Conservation (phyloP, 2,113 vertebrate species). For the Prolemur simus region DNA sequence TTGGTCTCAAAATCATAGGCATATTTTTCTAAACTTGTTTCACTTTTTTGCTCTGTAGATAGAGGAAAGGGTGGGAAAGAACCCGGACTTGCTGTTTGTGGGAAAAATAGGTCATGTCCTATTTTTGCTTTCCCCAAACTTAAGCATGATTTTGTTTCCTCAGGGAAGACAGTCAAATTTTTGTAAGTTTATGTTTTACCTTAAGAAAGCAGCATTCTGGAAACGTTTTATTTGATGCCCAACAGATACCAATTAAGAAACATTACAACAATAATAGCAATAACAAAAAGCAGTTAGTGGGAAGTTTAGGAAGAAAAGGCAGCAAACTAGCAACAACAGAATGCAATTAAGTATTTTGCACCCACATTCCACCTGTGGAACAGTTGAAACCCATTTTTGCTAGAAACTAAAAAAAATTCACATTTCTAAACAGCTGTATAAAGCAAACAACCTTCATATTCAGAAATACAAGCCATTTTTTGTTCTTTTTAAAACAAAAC, state of each 20-base stretch:
- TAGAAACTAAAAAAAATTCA: background rate
- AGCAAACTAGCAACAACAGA: conserved; percentile 49
- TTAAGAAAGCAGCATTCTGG: conserved; percentile 41
- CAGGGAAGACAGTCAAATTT: background rate
- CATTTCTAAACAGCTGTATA: conserved; percentile 56
- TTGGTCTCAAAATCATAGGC: background rate
- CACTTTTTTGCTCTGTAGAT: background rate
- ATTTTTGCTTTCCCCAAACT: background rate
- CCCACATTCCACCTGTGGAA: background rate
- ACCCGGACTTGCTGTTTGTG: background rate
- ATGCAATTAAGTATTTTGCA: conserved; percentile 15
- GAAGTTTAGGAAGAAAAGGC: conserved; percentile 35
- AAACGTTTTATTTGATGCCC: conserved; percentile 49
- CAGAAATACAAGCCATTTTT: conserved; percentile 43
- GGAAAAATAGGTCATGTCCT: background rate
- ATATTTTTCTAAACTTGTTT: background rate
- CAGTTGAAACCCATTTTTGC: background rate
- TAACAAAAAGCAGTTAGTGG: conserved; percentile 57
- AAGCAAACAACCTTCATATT: conserved; percentile 42
- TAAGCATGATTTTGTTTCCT: conserved; percentile 26
- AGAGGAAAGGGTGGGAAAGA: background rate
- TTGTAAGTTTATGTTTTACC: conserved; percentile 45
- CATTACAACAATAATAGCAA: conserved; percentile 39
- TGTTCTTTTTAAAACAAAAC: background rate
- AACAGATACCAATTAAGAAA: conserved; percentile 62